Conservation (phyloP, 53 echinoderm and acorn worm genomes). For the Hippasteria phrygiana region DNA sequence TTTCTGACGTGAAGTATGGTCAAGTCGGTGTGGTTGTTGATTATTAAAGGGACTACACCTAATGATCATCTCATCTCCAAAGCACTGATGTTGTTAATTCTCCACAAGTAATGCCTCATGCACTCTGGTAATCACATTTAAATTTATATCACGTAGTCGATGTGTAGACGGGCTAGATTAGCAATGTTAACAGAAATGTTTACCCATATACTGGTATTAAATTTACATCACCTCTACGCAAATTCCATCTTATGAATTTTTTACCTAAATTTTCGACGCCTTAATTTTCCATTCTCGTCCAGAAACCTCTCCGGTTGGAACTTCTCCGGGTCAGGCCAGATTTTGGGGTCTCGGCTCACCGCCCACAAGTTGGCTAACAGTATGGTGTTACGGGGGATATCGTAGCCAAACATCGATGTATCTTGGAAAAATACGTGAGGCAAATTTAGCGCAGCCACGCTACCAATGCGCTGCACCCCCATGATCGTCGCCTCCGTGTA, state of each 20-base stretch:
- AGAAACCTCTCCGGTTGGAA: constrained; percentile 61
- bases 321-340: constrained; percentile 61
- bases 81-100: too few species aligned
- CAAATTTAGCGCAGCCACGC: constrained; percentile 4
- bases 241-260: too few species aligned
- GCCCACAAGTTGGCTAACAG: constrained; percentile 61
- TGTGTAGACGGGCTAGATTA: too few species aligned
- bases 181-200: background rate
- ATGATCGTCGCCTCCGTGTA: constrained; percentile 53
- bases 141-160: too few species aligned
- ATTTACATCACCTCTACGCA: background rate
- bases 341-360: constrained; percentile 30
- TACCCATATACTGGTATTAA: background rate
- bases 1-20: too few species aligned
- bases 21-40: too few species aligned
- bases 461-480: constrained; percentile 50
- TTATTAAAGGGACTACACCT: too few species aligned
- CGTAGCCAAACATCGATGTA: constrained; percentile 34
- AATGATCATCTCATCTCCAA: too few species aligned
- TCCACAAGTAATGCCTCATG: too few species aligned
- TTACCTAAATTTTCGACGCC: constrained; percentile 42
- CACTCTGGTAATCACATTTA: too few species aligned
- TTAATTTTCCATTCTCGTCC: constrained; percentile 29
- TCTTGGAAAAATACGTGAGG: constrained; percentile 30
- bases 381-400: constrained; percentile 60